phyloP scores from a whole-genome alignment of 2,113 vertebrate genomes.

The Lepisosteus osseus region DNA sequence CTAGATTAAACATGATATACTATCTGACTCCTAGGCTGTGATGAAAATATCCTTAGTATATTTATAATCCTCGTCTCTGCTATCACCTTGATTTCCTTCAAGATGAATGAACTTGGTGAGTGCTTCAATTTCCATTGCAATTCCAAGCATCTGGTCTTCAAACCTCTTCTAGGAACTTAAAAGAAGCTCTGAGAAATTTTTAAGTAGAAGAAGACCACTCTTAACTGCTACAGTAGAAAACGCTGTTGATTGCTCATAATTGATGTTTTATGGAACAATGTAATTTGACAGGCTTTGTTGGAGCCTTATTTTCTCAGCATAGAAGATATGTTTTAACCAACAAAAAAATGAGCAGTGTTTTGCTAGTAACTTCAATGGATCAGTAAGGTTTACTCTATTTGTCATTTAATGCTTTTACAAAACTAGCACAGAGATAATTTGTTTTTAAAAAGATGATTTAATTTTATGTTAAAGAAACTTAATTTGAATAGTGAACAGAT shows the following conservation, averaged over 20 bases:
- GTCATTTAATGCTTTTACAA: neutral
- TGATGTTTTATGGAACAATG: conserved; percentile 53
- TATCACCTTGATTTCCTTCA: conserved; percentile 42
- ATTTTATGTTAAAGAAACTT: too few species aligned
- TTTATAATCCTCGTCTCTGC: conserved; percentile 44
- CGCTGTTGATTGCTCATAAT: conserved; percentile 56
- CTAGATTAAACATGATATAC: conserved; percentile 25
- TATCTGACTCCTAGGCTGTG: conserved; percentile 50
- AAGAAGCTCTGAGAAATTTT: conserved; percentile 49
- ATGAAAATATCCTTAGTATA: conserved; percentile 40
- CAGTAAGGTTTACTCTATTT: too few species aligned
- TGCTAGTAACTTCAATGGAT: too few species aligned
- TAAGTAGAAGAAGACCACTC: conserved; percentile 47
- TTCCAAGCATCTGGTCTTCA: conserved; percentile 50
- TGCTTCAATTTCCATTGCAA: conserved; percentile 55
- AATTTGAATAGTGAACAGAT: too few species aligned
- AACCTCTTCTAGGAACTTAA: conserved; percentile 37
- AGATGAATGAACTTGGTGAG: conserved; percentile 64
- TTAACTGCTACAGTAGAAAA: conserved; percentile 49
- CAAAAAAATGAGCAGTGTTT: too few species aligned
- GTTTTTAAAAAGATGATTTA: conserved; percentile 16
- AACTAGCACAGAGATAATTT: conserved; percentile 41
- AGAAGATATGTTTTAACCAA: too few species aligned
- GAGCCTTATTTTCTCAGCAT: conserved; percentile 15
- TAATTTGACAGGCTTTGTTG: conserved; percentile 42